Conservation (phyloP, 2,797 vertebrate genomes). For the Clarias pachynema region DNA sequence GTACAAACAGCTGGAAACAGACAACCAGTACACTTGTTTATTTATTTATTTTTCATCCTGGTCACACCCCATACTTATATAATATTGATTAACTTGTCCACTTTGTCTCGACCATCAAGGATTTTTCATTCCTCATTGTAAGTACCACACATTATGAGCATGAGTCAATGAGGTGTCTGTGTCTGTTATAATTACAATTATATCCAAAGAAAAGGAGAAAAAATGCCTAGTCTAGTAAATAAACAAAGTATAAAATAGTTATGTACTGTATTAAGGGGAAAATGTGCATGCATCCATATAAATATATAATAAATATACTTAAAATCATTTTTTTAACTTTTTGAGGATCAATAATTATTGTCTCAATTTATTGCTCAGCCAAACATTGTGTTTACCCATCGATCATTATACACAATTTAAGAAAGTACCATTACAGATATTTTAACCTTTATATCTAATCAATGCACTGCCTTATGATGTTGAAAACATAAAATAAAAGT, state of each 20-base stretch:
- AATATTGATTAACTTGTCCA: constrained; percentile 57
- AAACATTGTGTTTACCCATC: constrained; percentile 39
- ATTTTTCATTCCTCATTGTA: constrained; percentile 28
- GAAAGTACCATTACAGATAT: constrained; percentile 45
- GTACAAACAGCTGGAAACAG: background rate
- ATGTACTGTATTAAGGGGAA: background rate
- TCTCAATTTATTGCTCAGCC: constrained; percentile 33
- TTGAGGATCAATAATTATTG: constrained; percentile 53
- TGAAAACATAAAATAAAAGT: constrained; percentile 48
- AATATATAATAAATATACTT: background rate
- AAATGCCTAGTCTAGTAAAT: background rate
- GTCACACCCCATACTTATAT: constrained; percentile 20
- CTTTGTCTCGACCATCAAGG: constrained; percentile 53
- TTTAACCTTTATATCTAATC: constrained; percentile 56
- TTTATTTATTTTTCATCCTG: background rate
- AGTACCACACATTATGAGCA: constrained; percentile 55
- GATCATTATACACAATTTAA: constrained; percentile 51
- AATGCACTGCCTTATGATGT: constrained; percentile 46
- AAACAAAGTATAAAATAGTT: background rate
- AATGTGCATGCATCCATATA: background rate
- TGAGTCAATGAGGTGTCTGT: background rate
- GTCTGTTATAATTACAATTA: constrained; percentile 1
- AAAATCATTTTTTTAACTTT: constrained; percentile 35
- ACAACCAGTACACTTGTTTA: background rate
- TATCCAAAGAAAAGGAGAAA: background rate